These are phyloP conservation scores for Phortica okadai DNA, from an alignment of 2,888 invertebrate genomes.

Conservation along the genomic window DNA sequence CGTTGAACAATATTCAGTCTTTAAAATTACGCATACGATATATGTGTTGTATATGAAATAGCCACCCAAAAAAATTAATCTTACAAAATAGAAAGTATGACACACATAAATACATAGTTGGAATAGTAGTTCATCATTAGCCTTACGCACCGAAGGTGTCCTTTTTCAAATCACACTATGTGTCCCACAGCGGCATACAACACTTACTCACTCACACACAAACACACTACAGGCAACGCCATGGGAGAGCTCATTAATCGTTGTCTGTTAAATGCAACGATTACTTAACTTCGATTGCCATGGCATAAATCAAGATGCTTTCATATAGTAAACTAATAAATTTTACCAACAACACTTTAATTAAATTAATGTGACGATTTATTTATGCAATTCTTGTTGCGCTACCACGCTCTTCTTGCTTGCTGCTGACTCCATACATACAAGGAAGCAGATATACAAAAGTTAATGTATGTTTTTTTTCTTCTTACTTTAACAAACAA, in stretches of 20 bases:
- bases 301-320: slow-evolving; percentile 6
- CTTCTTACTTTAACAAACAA: neutral
- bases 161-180: neutral
- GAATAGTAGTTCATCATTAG: neutral
- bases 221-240: neutral
- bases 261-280: slow-evolving; percentile 5
- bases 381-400: neutral
- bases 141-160: neutral
- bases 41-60: too few relatives aligned
- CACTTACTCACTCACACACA: neutral
- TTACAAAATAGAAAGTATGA: neutral
- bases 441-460: neutral
- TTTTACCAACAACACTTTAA: slow-evolving; percentile 11
- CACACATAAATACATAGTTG: neutral
- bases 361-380: neutral
- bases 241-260: neutral
- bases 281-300: slow-evolving; percentile 16
- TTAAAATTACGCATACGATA: too few relatives aligned
- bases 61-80: neutral
- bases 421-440: neutral
- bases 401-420: slow-evolving; percentile 19
- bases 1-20: too few relatives aligned
- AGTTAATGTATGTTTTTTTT: neutral
- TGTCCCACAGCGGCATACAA: neutral
- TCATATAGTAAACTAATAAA: slow-evolving; percentile 9